Percentiles rank a stretch among this genome's conserved stretches.
Evolutionary conservation across 1,140 invertebrate genomes (phyloP).

Genomic region (Ylistrum balloti): DNA sequence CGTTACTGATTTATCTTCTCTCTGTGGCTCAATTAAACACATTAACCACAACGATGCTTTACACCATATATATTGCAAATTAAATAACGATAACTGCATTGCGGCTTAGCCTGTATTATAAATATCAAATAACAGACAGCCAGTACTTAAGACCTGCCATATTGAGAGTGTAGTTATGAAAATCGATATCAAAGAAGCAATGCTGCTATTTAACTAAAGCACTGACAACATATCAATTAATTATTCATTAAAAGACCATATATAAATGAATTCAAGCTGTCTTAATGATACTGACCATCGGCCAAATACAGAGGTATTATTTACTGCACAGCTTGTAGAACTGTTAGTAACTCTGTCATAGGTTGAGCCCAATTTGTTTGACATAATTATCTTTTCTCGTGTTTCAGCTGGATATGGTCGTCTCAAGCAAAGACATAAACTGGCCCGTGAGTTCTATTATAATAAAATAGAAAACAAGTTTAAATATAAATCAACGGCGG

Average conservation of each 20-base stretch:
- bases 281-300: background rate
- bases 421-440: constrained; percentile 56
- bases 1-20: too few species aligned
- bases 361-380: background rate
- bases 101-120: too few species aligned
- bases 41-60: too few species aligned
- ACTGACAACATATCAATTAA: background rate
- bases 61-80: too few species aligned
- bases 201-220: background rate
- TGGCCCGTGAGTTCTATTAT: constrained; percentile 63
- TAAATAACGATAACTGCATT: too few species aligned
- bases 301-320: background rate
- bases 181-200: background rate
- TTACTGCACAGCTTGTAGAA: background rate
- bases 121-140: too few species aligned
- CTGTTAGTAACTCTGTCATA: background rate
- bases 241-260: background rate
- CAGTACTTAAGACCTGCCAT: background rate
- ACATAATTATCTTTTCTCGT: background rate
- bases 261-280: background rate
- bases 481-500: too few species aligned
- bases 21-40: too few species aligned
- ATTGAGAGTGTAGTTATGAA: background rate
- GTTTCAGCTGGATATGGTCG: constrained; percentile 48
- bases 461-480: too few species aligned